Evolutionary conservation across 2,797 vertebrate species (phyloP).

Genomic region (Thamnophis elegans): DNA sequence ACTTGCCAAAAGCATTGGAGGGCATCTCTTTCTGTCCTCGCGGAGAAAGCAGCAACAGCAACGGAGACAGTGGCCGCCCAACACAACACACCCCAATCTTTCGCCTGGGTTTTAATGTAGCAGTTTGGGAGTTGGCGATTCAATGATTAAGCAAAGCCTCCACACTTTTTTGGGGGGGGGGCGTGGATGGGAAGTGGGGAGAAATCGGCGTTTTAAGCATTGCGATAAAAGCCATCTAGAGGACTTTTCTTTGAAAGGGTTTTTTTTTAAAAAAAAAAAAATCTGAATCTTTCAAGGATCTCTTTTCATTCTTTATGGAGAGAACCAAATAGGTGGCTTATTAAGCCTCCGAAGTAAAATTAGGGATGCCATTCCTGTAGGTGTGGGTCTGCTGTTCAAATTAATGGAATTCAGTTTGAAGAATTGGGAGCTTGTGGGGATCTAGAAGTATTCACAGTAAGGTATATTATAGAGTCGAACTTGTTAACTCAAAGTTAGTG

Average conservation of each 20-base stretch:
- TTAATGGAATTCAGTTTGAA: slow-evolving; percentile 26
- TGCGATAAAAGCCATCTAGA: neutral
- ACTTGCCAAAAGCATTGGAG: neutral
- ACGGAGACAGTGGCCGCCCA: neutral
- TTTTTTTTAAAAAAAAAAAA: neutral
- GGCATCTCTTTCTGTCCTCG: neutral
- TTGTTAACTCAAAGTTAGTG: slow-evolving; percentile 26
- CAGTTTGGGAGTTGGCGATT: neutral
- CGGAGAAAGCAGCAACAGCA: no score
- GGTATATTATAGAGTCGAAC: slow-evolving; percentile 16
- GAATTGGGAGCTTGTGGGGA: neutral
- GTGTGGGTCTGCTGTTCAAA: slow-evolving; percentile 32
- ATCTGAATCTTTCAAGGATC: slow-evolving; percentile 23
- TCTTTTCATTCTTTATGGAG: slow-evolving; percentile 6
- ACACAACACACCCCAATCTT: neutral
- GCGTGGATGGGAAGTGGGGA: neutral
- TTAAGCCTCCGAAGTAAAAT: slow-evolving; percentile 39
- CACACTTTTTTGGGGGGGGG: neutral
- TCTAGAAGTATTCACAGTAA: slow-evolving; percentile 2
- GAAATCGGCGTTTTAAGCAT: neutral
- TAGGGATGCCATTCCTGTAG: slow-evolving; percentile 2
- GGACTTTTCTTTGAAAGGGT: neutral
- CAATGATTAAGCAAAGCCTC: neutral
- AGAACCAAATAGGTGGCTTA: slow-evolving; percentile 41
- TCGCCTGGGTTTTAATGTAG: neutral